Conservation (phyloP, 2,113 vertebrate genomes). For the Pangasianodon hypophthalmus region DNA sequence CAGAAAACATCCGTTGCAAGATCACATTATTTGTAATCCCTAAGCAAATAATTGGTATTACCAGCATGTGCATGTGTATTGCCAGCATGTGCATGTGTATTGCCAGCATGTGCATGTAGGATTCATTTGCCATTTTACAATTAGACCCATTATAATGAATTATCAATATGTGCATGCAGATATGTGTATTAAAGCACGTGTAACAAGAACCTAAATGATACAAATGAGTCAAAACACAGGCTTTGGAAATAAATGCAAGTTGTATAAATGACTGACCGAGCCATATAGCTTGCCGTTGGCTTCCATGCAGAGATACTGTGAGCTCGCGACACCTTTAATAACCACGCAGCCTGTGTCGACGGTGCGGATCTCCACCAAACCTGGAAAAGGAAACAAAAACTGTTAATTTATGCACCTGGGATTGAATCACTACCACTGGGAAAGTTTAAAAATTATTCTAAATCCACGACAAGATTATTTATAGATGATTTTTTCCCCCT, state of each 20-base stretch:
- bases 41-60: not conserved
- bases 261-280: conserved; percentile 74
- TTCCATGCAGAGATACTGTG: conserved; percentile 88
- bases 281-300: conserved; percentile 80
- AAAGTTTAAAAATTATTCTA: not conserved
- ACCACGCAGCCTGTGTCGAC: conserved; percentile 83
- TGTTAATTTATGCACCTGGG: not conserved
- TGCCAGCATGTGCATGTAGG: not conserved
- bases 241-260: not conserved
- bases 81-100: not conserved
- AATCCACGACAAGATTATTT: not conserved
- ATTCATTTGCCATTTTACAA: not conserved
- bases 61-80: not conserved
- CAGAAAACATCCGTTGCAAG: conserved; percentile 27
- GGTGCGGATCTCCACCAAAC: conserved; percentile 87
- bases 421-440: not conserved
- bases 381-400: conserved; percentile 62
- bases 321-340: conserved; percentile 84
- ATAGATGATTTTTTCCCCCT: not conserved
- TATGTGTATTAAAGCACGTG: not conserved
- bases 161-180: not conserved
- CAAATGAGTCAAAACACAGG: not conserved
- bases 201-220: not conserved
- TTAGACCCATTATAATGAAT: not conserved
- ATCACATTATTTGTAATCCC: not conserved